Evolutionary conservation across 1,140 invertebrate genomes (phyloP).

Genomic region (Rhopalosiphum maidis): DNA sequence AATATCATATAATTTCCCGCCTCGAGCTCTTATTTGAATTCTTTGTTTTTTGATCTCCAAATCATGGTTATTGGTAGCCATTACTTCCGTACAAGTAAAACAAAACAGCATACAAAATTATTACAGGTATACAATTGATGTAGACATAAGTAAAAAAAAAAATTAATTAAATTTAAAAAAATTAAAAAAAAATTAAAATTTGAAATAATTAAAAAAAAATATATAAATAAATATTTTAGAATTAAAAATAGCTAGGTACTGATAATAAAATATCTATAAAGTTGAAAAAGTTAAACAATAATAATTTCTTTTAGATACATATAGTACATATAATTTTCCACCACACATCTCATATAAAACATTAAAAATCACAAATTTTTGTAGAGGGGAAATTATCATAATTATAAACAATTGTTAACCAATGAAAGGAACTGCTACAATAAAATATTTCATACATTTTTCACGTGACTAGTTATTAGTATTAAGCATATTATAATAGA

Average conservation of each 20-base stretch:
- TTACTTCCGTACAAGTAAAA: neutral
- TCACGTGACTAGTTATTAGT: conserved; percentile 28
- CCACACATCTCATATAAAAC: neutral
- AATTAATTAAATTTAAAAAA: neutral
- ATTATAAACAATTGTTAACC: neutral
- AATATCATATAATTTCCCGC: neutral
- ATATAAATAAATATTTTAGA: neutral
- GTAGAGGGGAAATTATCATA: neutral
- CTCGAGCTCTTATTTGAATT: neutral
- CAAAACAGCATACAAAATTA: neutral
- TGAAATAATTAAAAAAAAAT: conserved; percentile 8
- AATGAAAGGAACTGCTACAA: conserved; percentile 23
- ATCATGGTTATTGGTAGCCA: neutral
- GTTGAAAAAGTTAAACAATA: conserved; percentile 35
- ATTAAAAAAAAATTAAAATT: conserved; percentile 23
- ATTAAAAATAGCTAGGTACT: neutral
- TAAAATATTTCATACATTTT: conserved; percentile 1
- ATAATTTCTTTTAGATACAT: neutral
- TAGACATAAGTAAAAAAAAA: neutral
- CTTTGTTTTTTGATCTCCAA: neutral
- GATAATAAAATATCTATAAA: conserved; percentile 33
- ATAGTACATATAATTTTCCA: conserved; percentile 2
- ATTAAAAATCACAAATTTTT: conserved; percentile 19
- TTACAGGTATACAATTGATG: conserved; percentile 1
- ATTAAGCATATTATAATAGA: conserved; percentile 11